Conservation (phyloP, 1,140 invertebrate genomes). For the Zaprionus camerounensis region DNA sequence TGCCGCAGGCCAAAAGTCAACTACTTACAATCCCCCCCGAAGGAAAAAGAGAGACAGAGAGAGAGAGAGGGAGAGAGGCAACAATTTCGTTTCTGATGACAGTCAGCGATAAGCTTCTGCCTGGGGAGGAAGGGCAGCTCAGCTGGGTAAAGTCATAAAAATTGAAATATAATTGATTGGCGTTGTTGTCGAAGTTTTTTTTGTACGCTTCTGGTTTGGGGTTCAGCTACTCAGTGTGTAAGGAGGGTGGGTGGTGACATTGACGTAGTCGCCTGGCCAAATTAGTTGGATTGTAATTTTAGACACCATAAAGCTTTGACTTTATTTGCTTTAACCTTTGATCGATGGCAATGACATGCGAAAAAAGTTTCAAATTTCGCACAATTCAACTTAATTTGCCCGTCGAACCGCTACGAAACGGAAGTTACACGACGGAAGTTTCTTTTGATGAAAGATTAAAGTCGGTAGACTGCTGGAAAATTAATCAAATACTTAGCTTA, state of each 20-base stretch:
- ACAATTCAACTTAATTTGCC: slow-evolving; percentile 71
- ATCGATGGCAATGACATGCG: slow-evolving; percentile 46
- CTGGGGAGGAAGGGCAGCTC: neutral
- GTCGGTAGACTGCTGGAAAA: neutral
- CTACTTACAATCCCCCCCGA: slow-evolving; percentile 10
- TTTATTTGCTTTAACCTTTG: slow-evolving; percentile 30
- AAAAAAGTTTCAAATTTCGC: slow-evolving; percentile 51
- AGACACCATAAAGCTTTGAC: slow-evolving; percentile 60
- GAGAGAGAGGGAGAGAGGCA: neutral
- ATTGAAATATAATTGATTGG: slow-evolving; percentile 82
- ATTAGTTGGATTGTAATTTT: slow-evolving; percentile 67
- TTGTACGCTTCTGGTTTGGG: neutral
- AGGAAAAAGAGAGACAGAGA: neutral
- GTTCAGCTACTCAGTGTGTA: neutral
- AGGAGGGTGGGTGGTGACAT: slow-evolving; percentile 24
- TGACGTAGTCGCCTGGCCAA: slow-evolving; percentile 68
- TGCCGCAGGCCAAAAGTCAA: slow-evolving; percentile 20
- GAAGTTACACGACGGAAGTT: neutral
- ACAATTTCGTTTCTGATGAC: slow-evolving; percentile 48
- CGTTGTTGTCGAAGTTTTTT: slow-evolving; percentile 38
- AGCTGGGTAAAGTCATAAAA: slow-evolving; percentile 65
- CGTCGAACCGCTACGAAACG: neutral
- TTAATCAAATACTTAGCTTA: neutral
- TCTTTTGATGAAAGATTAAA: neutral
- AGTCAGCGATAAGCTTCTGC: slow-evolving; percentile 56